Conservation (phyloP, 1,140 invertebrate genomes). For the Reticulitermes speratus region DNA sequence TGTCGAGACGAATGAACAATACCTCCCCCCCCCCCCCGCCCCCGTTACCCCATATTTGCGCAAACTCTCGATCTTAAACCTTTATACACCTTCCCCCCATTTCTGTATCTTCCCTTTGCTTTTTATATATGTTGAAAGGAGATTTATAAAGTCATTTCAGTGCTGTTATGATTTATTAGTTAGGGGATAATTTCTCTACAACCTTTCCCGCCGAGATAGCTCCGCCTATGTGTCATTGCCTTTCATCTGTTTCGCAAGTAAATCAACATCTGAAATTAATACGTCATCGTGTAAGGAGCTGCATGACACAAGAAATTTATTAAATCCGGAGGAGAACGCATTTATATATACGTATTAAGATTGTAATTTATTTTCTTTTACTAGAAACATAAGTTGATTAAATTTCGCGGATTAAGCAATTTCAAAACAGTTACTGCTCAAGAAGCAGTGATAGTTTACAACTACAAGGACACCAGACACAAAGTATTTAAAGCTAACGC, state of each 20-base stretch:
- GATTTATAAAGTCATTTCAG: not conserved
- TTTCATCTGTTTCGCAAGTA: not conserved
- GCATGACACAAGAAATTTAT: not conserved
- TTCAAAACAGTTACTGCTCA: too few species aligned
- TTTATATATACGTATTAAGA: not conserved
- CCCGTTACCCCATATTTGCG: not conserved
- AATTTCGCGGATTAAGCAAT: too few species aligned
- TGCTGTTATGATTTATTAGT: not conserved
- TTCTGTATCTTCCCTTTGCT: not conserved
- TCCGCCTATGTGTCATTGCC: not conserved
- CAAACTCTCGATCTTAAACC: not conserved
- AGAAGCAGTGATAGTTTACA: too few species aligned
- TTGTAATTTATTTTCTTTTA: too few species aligned
- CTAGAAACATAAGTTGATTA: too few species aligned
- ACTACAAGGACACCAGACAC: too few species aligned
- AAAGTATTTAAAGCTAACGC: too few species aligned
- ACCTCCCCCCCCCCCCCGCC: not conserved
- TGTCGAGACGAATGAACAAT: not conserved
- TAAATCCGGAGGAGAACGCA: not conserved
- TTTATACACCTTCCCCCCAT: not conserved
- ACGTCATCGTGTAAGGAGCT: not conserved
- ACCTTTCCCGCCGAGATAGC: not conserved
- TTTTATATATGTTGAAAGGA: not conserved
- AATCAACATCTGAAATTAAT: not conserved
- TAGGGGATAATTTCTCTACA: not conserved